Evolutionary conservation across 2,113 vertebrate genomes (phyloP).

Genomic region (Neogobius melanostomus): DNA sequence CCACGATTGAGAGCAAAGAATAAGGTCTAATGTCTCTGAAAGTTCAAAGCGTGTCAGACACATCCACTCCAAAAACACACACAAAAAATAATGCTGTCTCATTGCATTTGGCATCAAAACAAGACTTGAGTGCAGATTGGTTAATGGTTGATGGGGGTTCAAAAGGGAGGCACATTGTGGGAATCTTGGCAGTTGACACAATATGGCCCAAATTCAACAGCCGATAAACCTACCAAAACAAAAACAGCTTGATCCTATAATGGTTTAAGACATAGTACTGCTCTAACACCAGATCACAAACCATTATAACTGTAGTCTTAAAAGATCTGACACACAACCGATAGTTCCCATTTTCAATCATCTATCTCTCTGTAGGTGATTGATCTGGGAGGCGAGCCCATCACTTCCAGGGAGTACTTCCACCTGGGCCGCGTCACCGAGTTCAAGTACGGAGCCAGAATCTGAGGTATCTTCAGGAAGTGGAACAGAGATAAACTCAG

Average conservation of each 20-base stretch:
- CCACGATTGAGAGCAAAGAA: too few species aligned
- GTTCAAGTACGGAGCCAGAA: constrained; percentile 87
- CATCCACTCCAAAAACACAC: too few species aligned
- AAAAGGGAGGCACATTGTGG: background rate
- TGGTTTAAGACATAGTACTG: background rate
- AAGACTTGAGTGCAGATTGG: background rate
- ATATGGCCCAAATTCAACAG: background rate
- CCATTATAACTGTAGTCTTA: background rate
- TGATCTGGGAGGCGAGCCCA: constrained; percentile 84
- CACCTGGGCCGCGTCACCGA: constrained; percentile 87
- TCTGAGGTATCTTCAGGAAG: constrained; percentile 84
- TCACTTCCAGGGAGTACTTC: constrained; percentile 78
- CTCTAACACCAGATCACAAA: background rate
- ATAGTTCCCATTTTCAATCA: background rate
- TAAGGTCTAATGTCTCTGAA: too few species aligned
- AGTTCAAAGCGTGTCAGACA: too few species aligned
- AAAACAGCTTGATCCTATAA: background rate
- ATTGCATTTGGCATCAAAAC: background rate
- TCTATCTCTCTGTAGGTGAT: constrained; percentile 81
- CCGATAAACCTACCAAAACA: background rate
- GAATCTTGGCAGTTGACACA: background rate
- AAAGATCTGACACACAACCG: background rate
- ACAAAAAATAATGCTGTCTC: background rate
- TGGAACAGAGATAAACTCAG: constrained; percentile 88
- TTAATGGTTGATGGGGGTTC: background rate